These are phyloP conservation scores for Polyploca ridens DNA, from an alignment of 2,888 invertebrate species.

Conservation along the genomic window DNA sequence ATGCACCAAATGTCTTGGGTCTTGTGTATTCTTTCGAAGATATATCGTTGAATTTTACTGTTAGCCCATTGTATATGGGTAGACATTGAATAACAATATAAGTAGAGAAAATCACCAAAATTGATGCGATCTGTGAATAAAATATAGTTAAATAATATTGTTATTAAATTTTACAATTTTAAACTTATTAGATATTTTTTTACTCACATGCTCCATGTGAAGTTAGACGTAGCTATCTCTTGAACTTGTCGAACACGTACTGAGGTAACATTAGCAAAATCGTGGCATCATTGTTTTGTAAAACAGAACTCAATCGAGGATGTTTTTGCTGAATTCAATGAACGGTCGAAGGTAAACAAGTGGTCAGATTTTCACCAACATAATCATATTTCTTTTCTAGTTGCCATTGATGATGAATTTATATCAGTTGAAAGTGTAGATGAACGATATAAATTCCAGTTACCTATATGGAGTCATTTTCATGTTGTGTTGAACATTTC, in stretches of 20 bases:
- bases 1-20: slow-evolving; percentile 42
- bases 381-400: background rate
- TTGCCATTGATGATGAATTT: no score
- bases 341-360: slow-evolving; percentile 12
- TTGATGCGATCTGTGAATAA: slow-evolving; percentile 42
- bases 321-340: slow-evolving; percentile 27
- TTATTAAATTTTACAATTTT: background rate
- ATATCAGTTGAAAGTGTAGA: background rate
- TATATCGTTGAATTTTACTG: slow-evolving; percentile 54
- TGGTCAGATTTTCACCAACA: slow-evolving; percentile 6
- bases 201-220: slow-evolving; percentile 46
- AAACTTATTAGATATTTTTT: background rate
- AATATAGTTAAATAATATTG: background rate
- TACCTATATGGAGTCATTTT: no score
- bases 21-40: slow-evolving; percentile 48
- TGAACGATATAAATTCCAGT: background rate
- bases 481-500: background rate
- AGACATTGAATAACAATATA: slow-evolving; percentile 38
- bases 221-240: slow-evolving; percentile 28
- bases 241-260: background rate
- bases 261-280: background rate
- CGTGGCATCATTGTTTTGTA: slow-evolving; percentile 25
- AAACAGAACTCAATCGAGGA: slow-evolving; percentile 27
- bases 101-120: slow-evolving; percentile 36
- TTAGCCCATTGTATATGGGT: slow-evolving; percentile 62